Conservation (phyloP, 2,797 vertebrate species). For the Hippocampus kuda region DNA sequence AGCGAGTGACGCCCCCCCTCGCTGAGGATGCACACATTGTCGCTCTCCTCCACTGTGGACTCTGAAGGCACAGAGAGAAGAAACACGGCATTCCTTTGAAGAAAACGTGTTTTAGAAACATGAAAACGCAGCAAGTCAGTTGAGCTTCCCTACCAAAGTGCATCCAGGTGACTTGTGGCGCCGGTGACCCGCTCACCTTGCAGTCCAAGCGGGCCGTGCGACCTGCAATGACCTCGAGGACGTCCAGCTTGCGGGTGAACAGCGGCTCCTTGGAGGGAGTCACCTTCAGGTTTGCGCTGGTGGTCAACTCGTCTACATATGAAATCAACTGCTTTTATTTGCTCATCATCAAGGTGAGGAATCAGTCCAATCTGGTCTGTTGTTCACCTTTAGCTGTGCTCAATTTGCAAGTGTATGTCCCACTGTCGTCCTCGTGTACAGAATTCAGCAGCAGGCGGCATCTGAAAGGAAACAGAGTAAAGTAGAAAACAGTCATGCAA, state of each 20-base stretch:
- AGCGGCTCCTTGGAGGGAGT: constrained; percentile 77
- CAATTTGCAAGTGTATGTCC: constrained; percentile 88
- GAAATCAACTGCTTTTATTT: not conserved
- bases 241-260: constrained; percentile 83
- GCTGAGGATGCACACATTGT: constrained; percentile 68
- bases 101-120: not conserved
- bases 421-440: constrained; percentile 91
- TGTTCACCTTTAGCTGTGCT: constrained; percentile 85
- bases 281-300: constrained; percentile 78
- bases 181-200: constrained; percentile 87
- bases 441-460: constrained; percentile 87
- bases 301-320: constrained; percentile 81
- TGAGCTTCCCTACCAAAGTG: constrained; percentile 75
- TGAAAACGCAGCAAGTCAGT: not conserved
- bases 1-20: constrained; percentile 81
- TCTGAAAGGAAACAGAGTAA: constrained; percentile 21
- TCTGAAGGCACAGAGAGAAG: constrained; percentile 55
- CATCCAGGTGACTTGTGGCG: constrained; percentile 77
- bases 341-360: not conserved
- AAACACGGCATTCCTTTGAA: not conserved
- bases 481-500: not conserved
- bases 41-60: constrained; percentile 69
- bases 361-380: not conserved
- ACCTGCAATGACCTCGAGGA: constrained; percentile 82
- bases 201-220: constrained; percentile 82